These are phyloP conservation scores for Drosophila fuyamai DNA, from an alignment of 1,140 invertebrate species.

Conservation along the genomic window DNA sequence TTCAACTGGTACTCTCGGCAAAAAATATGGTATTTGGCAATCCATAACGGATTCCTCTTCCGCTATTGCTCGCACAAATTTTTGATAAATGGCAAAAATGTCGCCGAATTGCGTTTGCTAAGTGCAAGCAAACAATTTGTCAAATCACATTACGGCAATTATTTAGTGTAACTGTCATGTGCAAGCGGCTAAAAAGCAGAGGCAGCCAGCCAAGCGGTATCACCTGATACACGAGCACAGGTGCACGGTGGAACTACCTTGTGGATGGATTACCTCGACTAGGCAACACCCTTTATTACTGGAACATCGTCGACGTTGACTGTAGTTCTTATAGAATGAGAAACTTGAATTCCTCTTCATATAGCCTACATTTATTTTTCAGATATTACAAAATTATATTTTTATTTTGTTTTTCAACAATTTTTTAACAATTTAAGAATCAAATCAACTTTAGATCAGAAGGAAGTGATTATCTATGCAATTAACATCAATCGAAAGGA, in stretches of 20 bases:
- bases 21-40: constrained; percentile 49
- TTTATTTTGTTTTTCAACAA: no score
- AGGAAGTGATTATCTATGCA: no score
- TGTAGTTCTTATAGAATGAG: no score
- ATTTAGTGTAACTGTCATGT: constrained; percentile 65
- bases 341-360: no score
- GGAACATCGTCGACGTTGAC: neutral
- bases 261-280: neutral
- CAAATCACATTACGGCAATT: constrained; percentile 75
- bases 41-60: constrained; percentile 30
- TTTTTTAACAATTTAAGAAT: no score
- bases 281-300: neutral
- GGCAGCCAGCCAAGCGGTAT: constrained; percentile 61
- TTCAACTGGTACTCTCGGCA: constrained; percentile 46
- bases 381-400: neutral
- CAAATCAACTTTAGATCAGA: no score
- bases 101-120: constrained; percentile 47
- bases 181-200: constrained; percentile 1
- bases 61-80: constrained; percentile 42
- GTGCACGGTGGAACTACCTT: constrained; percentile 15
- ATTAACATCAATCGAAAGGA: no score
- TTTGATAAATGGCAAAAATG: constrained; percentile 65
- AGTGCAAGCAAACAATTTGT: constrained; percentile 77
- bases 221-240: constrained; percentile 54
- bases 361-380: no score